Evolutionary conservation across 2,113 vertebrate species (phyloP), one percentile per base, ranked within the genome.

Genomic region (Triplophysa siluroides): DNA sequence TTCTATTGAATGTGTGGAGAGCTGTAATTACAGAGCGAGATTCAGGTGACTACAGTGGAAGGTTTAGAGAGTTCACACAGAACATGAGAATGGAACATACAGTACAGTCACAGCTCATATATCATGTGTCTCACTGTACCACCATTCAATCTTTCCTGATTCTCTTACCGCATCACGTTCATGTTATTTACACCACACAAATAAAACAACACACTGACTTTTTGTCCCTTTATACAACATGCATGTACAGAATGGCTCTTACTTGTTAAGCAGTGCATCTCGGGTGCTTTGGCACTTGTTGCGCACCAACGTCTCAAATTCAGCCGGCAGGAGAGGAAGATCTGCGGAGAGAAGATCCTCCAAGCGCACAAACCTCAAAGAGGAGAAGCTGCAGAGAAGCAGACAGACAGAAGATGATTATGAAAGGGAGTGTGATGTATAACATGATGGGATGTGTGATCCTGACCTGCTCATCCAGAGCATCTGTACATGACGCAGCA

Each of bases 381-480:
- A 86, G 58, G 86, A 89, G 84, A 93, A 98, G 81, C 96, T 98
- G 45, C 5, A 82, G 50, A 76, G 21, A 52, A 2, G 78, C 1
- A 83, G 12, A 77, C 47, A 84, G 8, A 76, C 56, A 47, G 23
- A 24, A 56, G 47, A 16, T 21, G 18, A n/a, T 24, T 19, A 41
- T 7, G 43, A 24, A 75, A 1, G 1, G 10, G 63, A 50, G 24
- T 33, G 11, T 45, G 52, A 29, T 10, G 18, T 62, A 18, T 56
- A 24, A 9, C 41, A 50, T 65, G 2, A 5, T 21, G 41, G n/a
- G 33, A 45, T 64, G 11, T 4, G 14, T 29, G 50, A 41, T 18
- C 80, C 89, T 92, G 93, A 97, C 97, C 93, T 91, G 78, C 88
- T 83, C 79, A 94, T 81, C 96, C 97, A 98, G 76, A 95, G 88